phyloP scores from a whole-genome alignment of 2,888 invertebrate species.

The Aromia moschata region DNA sequence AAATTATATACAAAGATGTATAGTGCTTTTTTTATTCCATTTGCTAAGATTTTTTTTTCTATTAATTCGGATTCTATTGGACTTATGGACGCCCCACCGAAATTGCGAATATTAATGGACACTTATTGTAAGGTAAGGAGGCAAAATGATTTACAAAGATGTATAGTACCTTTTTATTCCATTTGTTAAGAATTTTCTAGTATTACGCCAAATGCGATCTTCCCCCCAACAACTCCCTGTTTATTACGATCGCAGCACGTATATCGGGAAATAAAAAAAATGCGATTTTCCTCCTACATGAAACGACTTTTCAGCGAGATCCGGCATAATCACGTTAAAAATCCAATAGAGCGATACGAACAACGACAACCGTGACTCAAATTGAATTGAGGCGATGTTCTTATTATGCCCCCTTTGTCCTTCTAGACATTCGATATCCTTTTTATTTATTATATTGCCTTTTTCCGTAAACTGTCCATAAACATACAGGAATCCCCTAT shows the following conservation, averaged over 20 bases:
- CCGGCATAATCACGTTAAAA: slow-evolving; percentile 31
- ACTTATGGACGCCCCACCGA: no score
- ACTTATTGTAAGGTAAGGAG: no score
- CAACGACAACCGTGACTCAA: slow-evolving; percentile 34
- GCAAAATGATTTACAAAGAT: no score
- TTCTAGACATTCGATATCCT: slow-evolving; percentile 34
- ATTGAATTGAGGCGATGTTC: slow-evolving; percentile 40
- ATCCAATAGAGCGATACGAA: slow-evolving; percentile 36
- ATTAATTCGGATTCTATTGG: no score
- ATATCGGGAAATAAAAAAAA: slow-evolving; percentile 8
- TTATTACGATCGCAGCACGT: not conserved
- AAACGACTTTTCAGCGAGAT: slow-evolving; percentile 16
- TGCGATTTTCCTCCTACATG: not conserved
- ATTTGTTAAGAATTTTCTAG: no score
- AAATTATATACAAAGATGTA: no score
- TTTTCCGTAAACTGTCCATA: slow-evolving; percentile 41
- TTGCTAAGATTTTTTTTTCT: no score
- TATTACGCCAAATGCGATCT: no score
- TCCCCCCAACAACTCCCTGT: not conserved
- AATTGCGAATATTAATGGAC: no score
- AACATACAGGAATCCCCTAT: slow-evolving; percentile 29
- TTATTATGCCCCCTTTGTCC: slow-evolving; percentile 37
- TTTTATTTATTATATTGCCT: slow-evolving; percentile 42
- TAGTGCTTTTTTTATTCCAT: no score
- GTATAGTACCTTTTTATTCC: no score